phyloP scores from a whole-genome alignment of 2,113 vertebrate genomes.

The Heliornis fulica region DNA sequence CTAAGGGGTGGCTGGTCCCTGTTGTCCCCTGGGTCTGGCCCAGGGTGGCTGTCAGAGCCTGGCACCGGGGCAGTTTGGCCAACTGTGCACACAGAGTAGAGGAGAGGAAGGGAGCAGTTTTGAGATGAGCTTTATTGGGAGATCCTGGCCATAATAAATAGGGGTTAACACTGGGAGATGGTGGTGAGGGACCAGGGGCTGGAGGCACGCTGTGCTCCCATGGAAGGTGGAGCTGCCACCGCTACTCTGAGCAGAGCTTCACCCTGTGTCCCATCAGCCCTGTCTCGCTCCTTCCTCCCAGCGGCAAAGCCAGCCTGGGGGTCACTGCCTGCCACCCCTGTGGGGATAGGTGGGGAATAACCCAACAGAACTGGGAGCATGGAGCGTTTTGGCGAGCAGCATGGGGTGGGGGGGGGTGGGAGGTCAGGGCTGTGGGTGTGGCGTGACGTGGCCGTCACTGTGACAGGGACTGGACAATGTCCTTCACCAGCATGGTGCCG shows the following conservation, averaged over 20 bases:
- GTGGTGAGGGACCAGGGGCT: neutral
- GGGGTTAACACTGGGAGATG: neutral
- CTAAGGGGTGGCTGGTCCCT: neutral
- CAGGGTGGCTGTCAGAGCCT: neutral
- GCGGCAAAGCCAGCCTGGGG: rapidly evolving
- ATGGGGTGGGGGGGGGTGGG: neutral
- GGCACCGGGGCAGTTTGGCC: rapidly evolving
- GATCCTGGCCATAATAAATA: constrained; percentile 42
- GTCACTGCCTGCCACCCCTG: rapidly evolving
- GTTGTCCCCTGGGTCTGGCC: neutral
- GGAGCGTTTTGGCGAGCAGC: rapidly evolving
- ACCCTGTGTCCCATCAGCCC: neutral
- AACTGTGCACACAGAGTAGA: neutral
- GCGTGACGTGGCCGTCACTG: constrained; percentile 66
- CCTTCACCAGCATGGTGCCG: constrained; percentile 95
- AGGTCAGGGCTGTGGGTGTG: rapidly evolving
- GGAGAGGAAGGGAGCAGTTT: neutral
- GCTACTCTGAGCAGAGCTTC: rapidly evolving
- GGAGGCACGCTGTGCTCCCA: neutral
- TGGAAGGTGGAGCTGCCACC: neutral
- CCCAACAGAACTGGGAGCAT: rapidly evolving
- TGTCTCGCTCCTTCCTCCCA: neutral
- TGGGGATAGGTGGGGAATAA: neutral
- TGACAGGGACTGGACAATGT: constrained; percentile 86
- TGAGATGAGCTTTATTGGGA: constrained; percentile 38